phyloP scores from a whole-genome alignment of 2,113 vertebrate species.

The Bombycilla garrulus region DNA sequence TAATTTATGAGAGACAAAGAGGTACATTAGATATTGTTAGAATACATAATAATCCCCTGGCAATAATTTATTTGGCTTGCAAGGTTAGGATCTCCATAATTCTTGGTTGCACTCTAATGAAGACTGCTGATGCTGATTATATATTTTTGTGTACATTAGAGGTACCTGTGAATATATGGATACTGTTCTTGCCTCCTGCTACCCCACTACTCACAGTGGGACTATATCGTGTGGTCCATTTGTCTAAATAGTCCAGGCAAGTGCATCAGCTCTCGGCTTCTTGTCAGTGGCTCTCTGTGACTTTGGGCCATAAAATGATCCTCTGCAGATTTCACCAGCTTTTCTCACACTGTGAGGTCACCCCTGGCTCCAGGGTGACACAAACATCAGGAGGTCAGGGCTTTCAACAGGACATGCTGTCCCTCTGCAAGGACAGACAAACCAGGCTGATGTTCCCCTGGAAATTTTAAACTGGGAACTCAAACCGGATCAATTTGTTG shows the following conservation, averaged over 20 bases:
- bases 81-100: constrained; percentile 70
- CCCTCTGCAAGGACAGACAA: background rate
- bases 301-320: background rate
- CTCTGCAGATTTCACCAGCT: background rate
- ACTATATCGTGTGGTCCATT: background rate
- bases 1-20: constrained; percentile 70
- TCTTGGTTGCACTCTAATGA: constrained; percentile 59
- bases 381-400: background rate
- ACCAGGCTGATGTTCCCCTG: fast-evolving
- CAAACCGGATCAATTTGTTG: background rate
- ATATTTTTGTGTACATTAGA: constrained; percentile 63
- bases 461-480: background rate
- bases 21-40: constrained; percentile 66
- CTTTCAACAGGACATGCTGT: background rate
- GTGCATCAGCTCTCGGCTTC: constrained; percentile 1
- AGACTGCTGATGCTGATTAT: constrained; percentile 58
- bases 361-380: background rate
- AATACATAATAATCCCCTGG: constrained; percentile 61
- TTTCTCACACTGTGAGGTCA: background rate
- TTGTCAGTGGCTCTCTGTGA: background rate
- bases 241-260: constrained; percentile 9
- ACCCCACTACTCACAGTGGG: constrained; percentile 23
- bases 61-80: constrained; percentile 62
- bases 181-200: constrained; percentile 1
- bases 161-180: constrained; percentile 54